Conservation (phyloP, 2,888 invertebrate species). For the Choreutis nemorana region DNA sequence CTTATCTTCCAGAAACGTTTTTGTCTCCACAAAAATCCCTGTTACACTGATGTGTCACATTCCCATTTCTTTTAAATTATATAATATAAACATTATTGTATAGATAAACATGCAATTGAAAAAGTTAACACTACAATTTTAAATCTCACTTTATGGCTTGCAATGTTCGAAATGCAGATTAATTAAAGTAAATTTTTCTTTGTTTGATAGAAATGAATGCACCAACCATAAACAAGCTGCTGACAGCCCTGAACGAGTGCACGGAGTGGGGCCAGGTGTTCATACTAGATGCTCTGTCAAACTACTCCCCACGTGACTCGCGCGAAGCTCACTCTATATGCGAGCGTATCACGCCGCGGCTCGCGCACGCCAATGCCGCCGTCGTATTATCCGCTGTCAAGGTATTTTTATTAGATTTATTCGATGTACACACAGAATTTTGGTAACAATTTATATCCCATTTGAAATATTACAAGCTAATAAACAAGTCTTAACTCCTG, state of each 20-base stretch:
- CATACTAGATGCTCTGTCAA: constrained; percentile 96
- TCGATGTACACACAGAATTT: background rate
- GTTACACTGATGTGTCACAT: too few species aligned
- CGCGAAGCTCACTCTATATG: constrained; percentile 98
- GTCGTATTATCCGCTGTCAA: constrained; percentile 98
- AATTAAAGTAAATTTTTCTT: constrained; percentile 1
- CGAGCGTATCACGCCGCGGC: constrained; percentile 94
- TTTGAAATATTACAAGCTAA: too few species aligned
- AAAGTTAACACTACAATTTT: too few species aligned
- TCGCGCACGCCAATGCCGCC: constrained; percentile 99
- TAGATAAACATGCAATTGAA: too few species aligned
- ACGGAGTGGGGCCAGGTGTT: constrained; percentile 99
- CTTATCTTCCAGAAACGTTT: background rate
- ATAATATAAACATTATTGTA: too few species aligned
- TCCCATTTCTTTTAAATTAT: too few species aligned
- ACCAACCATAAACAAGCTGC: constrained; percentile 95
- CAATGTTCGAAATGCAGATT: too few species aligned
- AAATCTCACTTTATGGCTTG: too few species aligned
- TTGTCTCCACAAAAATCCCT: background rate
- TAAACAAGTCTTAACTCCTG: too few species aligned
- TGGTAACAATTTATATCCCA: too few species aligned
- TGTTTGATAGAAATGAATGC: constrained; percentile 84
- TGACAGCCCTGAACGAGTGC: constrained; percentile 98
- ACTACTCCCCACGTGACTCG: constrained; percentile 96
- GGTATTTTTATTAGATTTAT: constrained; percentile 61